These are phyloP conservation scores for Acipenser ruthenus DNA, from an alignment of 2,797 vertebrate species.

Conservation along the genomic window DNA sequence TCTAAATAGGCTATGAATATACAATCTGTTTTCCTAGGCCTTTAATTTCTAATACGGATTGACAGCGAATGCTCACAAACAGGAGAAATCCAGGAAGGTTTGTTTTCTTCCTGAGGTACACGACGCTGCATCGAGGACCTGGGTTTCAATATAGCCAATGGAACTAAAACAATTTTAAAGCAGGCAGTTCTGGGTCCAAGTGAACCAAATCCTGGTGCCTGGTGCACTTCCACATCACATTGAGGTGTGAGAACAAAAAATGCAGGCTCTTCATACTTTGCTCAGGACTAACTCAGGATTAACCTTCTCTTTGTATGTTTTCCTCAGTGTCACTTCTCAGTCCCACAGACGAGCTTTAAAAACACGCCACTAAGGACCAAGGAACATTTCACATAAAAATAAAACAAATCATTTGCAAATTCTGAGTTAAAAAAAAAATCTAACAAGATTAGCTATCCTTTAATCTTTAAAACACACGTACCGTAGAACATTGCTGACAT, in stretches of 20 bases:
- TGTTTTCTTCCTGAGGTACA: background rate
- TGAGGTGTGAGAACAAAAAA: background rate
- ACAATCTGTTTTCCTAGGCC: constrained; percentile 4
- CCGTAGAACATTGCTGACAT: no score
- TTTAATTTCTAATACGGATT: constrained; percentile 8
- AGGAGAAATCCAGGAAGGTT: background rate
- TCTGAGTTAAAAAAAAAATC: no score
- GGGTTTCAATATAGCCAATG: background rate
- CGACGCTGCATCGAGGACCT: constrained; percentile 12
- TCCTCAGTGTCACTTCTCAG: no score
- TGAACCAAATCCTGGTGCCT: background rate
- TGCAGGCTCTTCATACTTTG: background rate
- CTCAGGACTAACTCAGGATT: no score
- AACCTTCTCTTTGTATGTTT: no score
- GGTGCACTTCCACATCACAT: background rate
- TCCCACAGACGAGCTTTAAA: no score
- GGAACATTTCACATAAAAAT: no score
- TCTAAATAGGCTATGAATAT: background rate
- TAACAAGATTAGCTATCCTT: no score
- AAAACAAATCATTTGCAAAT: no score
- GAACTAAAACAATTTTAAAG: background rate
- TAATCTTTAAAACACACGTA: no score
- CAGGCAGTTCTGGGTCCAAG: background rate
- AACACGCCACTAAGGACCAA: no score
- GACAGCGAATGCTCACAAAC: background rate